Evolutionary conservation across 2,797 vertebrate species (phyloP).

Genomic region (Megaceryle alcyon): DNA sequence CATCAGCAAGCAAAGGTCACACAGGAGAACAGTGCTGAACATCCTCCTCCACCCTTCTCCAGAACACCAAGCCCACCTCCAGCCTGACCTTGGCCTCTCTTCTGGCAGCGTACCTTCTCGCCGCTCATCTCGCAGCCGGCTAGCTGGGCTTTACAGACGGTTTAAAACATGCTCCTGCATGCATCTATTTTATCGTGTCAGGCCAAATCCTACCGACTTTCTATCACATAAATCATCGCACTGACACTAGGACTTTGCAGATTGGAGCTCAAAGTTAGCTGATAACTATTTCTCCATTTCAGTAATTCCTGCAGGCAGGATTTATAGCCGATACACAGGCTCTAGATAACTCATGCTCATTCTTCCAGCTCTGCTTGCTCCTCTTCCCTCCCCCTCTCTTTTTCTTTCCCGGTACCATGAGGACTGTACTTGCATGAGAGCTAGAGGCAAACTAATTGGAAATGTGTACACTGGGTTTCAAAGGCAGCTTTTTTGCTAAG

Average conservation of each 20-base stretch:
- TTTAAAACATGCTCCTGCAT: not conserved
- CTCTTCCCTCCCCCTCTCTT: not conserved
- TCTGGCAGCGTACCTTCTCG: rapidly evolving
- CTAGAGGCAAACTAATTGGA: slow-evolving; percentile 31
- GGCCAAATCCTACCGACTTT: not conserved
- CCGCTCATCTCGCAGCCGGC: rapidly evolving
- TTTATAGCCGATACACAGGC: not conserved
- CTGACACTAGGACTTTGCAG: not conserved
- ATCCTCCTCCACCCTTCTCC: not conserved
- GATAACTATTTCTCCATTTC: slow-evolving; percentile 50
- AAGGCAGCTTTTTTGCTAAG: slow-evolving; percentile 11
- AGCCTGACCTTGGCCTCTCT: not conserved
- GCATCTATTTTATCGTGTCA: not conserved
- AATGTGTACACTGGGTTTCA: slow-evolving; percentile 35
- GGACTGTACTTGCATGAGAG: slow-evolving; percentile 10
- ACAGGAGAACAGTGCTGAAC: not conserved
- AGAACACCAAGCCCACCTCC: not conserved
- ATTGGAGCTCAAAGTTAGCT: slow-evolving; percentile 1
- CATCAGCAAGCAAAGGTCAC: slow-evolving; percentile 23
- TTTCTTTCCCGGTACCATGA: not conserved
- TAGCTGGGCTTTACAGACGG: rapidly evolving
- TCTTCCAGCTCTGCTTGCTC: slow-evolving; percentile 16
- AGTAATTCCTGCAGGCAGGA: slow-evolving; percentile 30
- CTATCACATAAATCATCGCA: not conserved
- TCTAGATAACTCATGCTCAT: not conserved